Evolutionary conservation across 2,888 invertebrate species (phyloP).

Genomic region (Acanthosepion pharaonis): DNA sequence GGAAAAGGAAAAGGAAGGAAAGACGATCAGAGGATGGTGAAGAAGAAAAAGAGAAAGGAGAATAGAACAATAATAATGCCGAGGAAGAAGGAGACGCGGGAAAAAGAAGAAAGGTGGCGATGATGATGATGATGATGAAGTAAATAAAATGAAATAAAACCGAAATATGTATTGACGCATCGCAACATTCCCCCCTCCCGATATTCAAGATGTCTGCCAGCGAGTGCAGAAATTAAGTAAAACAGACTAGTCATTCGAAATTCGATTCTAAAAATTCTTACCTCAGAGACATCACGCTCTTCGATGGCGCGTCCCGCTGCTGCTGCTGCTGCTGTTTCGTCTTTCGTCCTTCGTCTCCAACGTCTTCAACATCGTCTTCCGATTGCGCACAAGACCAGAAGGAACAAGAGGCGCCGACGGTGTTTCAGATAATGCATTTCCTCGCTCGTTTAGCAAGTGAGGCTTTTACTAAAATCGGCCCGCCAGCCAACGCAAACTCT

Average conservation of each 20-base stretch:
- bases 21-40: accelerated
- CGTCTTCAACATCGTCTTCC: not conserved
- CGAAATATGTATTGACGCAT: not conserved
- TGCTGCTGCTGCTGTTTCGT: not conserved
- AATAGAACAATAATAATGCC: not conserved
- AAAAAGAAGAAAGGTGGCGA: not conserved
- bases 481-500: not conserved
- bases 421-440: not conserved
- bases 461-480: not conserved
- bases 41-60: not conserved
- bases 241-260: not conserved
- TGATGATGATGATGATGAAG: not conserved
- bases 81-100: not conserved
- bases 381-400: not conserved
- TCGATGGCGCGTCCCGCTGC: not conserved
- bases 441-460: not conserved
- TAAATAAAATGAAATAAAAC: not conserved
- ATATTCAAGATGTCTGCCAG: not conserved
- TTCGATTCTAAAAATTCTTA: not conserved
- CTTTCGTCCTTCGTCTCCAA: no score
- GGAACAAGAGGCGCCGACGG: not conserved
- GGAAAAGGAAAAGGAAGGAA: no score
- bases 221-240: not conserved
- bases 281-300: not conserved
- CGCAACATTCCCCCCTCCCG: not conserved